Evolutionary conservation across 2,797 vertebrate genomes (phyloP), one percentile per base, ranked within the genome.

Genomic region (Lutjanus argentimaculatus): DNA sequence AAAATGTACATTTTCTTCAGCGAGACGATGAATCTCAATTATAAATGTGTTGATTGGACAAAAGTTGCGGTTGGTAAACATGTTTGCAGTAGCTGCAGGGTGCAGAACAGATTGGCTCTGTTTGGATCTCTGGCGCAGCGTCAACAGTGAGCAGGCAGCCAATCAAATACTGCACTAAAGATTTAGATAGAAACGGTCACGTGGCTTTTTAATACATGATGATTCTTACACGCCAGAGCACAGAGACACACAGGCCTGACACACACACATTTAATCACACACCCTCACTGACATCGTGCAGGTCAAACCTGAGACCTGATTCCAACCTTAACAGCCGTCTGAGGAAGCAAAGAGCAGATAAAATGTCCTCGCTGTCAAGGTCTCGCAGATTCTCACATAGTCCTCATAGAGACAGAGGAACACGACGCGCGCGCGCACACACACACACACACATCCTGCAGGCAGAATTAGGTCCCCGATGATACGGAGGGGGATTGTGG

Each of bases 381-480:
- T 40, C 49, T 53, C 17, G 1, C 1, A 14, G 22, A 30, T 0
- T 17, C 30, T 17, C 25, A 58, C 25, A 15, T 1, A 19, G 63
- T 67, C 53, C 67, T 30, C 64, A 62, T 21, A 66, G 42, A 70
- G 56, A 55, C 51, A 51, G 36, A 6, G 8, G 0, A 11, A 49
- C 43, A 51, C 49, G 19, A 22, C 53, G 22, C 51, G 11, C 19
- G n/a, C 51, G 22, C 53, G 13, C 53, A 55, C 53, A 25, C 48
- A 48, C 43, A 49, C 57, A 45, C 48, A 78, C 52, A 61, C 71
- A 57, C 52, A 70, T n/a, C 40, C 72, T 77, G 83, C 63, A 75
- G 80, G 68, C 82, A 76, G 85, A 73, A 77, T 79, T 67, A 77
- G 68, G 79, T 82, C 82, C 71, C 72, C 0, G 43, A 13, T 0